Base-by-base conservation (phyloP, 2,888 invertebrate species). In the Phragmatobia fuliginosa region DNA sequence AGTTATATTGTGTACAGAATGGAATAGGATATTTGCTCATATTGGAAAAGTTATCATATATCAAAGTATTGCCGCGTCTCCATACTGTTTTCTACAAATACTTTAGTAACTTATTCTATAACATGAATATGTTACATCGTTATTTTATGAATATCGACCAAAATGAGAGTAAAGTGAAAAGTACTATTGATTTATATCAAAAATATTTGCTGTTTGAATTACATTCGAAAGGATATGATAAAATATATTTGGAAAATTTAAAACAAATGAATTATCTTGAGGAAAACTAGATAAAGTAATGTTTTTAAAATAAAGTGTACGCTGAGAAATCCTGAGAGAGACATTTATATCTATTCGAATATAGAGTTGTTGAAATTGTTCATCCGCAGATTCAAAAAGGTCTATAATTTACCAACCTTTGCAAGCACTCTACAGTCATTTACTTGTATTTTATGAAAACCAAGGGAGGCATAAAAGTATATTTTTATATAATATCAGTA, bases 21-120 rank as follows among this genome's bases (percentile, higher is more conserved):
- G 45, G 65, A 56, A 69, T 68, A 72, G 71, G 67, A 72, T 75
- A 69, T 71, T 76, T 68, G 56, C 61, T 67, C 45, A 67, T 79
- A 81, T 76, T 73, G 79, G 73, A 76, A 77, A 80, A 80, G 80
- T 80, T 80, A 69, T 66, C 70, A 78, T 78, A 75, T 61, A 67
- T 75, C 74, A 72, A 76, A 73, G 67, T 67, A 72, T n/a, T 72
- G 68, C 63, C 69, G 70, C 67, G 64, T 67, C 58, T 63, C 67
- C 28, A 16, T 56, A 62, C 36, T 62, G 67, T 62, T 67, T 61
- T 52, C 1, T 31, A 7, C 31, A 25, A 36, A 67, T 62, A 62
- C 21, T 66, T 60, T 45, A 11, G 25, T 18, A 33, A 10, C 21
- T 60, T 33, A 45, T 60, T 58, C 5, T 49, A 45, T 16, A 64